Evolutionary conservation across 2,113 vertebrate species (phyloP).

Genomic region (Platysteira castanea): DNA sequence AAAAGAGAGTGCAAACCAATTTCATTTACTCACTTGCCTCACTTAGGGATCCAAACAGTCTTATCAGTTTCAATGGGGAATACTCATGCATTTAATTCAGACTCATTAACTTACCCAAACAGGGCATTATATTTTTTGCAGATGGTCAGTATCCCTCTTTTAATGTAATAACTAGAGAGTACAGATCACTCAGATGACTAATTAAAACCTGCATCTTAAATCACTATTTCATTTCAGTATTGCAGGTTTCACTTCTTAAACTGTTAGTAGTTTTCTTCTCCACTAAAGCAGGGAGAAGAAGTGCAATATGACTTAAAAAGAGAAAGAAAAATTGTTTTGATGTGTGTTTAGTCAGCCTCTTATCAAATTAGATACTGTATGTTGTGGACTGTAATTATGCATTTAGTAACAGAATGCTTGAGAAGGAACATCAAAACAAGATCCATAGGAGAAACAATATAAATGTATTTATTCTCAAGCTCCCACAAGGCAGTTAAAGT

Average conservation of each 20-base stretch:
- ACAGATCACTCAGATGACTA: not conserved
- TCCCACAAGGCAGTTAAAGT: conserved; percentile 16
- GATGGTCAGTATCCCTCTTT: not conserved
- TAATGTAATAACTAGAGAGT: not conserved
- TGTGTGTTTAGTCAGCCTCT: not conserved
- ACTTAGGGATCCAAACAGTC: not conserved
- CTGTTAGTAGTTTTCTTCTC: not conserved
- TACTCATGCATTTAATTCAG: not conserved
- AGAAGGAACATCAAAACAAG: conserved; percentile 44
- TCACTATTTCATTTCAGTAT: not conserved
- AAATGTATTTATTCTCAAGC: conserved; percentile 47
- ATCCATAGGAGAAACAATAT: conserved; percentile 30
- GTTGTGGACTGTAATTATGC: not conserved
- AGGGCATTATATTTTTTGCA: not conserved
- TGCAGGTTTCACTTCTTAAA: not conserved
- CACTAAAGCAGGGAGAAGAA: not conserved
- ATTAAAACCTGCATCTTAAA: not conserved
- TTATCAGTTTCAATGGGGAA: not conserved
- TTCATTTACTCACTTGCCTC: not conserved
- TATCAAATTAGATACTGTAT: not conserved
- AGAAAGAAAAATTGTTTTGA: not conserved
- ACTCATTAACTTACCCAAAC: not conserved
- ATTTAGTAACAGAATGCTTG: conserved; percentile 15
- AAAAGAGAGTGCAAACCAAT: not conserved
- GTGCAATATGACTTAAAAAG: not conserved